A percentile compares a stretch with the other conserved stretches of the same genome.
These are phyloP conservation scores for Cheilosia pagana DNA, from an alignment of 2,888 invertebrate genomes.

Conservation along the genomic window DNA sequence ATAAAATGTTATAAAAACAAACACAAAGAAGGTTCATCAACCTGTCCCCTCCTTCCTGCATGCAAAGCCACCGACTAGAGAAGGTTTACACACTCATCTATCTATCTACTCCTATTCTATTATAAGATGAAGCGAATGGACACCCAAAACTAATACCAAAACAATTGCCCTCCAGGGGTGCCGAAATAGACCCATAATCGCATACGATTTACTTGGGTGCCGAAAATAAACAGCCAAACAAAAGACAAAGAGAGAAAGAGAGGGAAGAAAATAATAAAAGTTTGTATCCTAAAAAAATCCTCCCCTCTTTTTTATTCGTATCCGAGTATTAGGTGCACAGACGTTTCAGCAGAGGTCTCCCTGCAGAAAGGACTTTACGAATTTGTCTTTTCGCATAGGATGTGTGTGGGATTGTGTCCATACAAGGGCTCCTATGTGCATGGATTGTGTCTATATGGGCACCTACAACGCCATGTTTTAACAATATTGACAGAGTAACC, in stretches of 20 bases:
- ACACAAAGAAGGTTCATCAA: constrained; percentile 7
- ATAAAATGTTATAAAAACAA: constrained; percentile 30
- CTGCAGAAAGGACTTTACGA: constrained; percentile 34
- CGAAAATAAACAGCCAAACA: not conserved
- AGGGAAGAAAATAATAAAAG: constrained; percentile 18
- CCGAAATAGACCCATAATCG: not conserved
- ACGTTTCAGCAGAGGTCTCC: constrained; percentile 35
- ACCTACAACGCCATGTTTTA: constrained; percentile 42
- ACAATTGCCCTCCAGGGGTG: not conserved
- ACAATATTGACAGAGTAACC: constrained; percentile 39
- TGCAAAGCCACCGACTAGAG: not conserved
- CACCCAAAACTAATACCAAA: not conserved
- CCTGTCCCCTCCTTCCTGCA: not conserved
- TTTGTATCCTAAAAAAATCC: constrained; percentile 64
- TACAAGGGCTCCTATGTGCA: constrained; percentile 34
- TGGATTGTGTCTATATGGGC: not conserved
- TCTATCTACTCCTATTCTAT: no score
- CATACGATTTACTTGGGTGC: not conserved
- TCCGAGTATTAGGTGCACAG: constrained; percentile 69
- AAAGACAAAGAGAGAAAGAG: not conserved
- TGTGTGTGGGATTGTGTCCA: not conserved
- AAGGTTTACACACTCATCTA: not conserved
- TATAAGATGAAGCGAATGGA: not conserved
- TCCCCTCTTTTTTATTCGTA: constrained; percentile 73
- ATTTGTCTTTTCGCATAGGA: constrained; percentile 10